Percentiles rank a stretch among this genome's conserved stretches.
These are phyloP conservation scores for Abrostola triplasia DNA, from an alignment of 2,888 invertebrate species.

Conservation along the genomic window DNA sequence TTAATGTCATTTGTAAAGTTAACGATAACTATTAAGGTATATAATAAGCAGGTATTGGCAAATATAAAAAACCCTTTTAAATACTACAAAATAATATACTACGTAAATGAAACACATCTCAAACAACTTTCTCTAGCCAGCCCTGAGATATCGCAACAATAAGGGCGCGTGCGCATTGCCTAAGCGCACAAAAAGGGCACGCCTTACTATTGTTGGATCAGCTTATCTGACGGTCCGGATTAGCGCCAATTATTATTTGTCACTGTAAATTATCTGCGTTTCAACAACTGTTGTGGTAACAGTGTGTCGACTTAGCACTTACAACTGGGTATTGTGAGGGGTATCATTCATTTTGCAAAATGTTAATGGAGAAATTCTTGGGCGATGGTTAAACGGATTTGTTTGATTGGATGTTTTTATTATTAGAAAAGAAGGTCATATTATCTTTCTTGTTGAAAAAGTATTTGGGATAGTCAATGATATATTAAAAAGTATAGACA, in stretches of 20 bases:
- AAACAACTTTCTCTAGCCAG: conserved; percentile 20
- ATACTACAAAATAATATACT: no score
- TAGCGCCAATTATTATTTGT: conserved; percentile 46
- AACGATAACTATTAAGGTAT: no score
- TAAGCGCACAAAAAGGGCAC: conserved; percentile 35
- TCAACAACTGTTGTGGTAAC: background rate
- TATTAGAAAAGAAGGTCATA: no score
- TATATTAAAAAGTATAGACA: no score
- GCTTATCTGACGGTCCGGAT: conserved; percentile 29
- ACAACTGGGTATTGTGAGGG: background rate
- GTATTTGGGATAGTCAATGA: no score
- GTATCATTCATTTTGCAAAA: background rate
- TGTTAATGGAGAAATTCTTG: background rate
- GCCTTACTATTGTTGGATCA: conserved; percentile 39
- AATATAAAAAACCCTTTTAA: background rate
- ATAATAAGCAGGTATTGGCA: no score
- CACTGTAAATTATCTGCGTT: conserved; percentile 40
- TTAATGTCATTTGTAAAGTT: no score
- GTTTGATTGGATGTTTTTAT: no score
- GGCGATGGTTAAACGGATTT: no score
- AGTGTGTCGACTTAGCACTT: background rate
- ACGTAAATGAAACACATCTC: background rate
- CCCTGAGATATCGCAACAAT: conserved; percentile 36
- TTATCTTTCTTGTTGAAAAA: no score
- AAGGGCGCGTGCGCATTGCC: conserved; percentile 48